Conservation (phyloP, 2,888 invertebrate genomes). For the Automeris io region DNA sequence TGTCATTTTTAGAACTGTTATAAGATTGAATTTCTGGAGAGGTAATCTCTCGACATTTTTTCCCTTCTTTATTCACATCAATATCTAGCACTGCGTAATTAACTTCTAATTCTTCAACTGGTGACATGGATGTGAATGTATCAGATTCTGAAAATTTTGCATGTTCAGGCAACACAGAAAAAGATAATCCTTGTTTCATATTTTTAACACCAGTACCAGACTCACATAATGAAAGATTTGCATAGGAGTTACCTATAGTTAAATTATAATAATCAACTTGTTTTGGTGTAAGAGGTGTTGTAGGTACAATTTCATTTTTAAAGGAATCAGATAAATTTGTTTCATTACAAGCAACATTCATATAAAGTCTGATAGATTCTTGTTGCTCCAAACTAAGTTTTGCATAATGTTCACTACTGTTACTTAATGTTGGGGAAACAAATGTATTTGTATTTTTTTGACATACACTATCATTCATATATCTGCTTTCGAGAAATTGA, state of each 20-base stretch:
- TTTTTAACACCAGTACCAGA: slow-evolving; percentile 45
- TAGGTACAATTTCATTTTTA: slow-evolving; percentile 42
- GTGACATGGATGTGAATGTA: slow-evolving; percentile 58
- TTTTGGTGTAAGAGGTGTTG: slow-evolving; percentile 57
- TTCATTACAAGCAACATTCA: slow-evolving; percentile 59
- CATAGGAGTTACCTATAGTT: slow-evolving; percentile 51
- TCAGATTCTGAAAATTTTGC: slow-evolving; percentile 66
- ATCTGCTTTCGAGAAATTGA: slow-evolving; percentile 48
- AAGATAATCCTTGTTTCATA: slow-evolving; percentile 33
- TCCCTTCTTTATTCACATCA: slow-evolving; percentile 71
- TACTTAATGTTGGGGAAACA: slow-evolving; percentile 63
- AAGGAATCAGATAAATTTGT: slow-evolving; percentile 27
- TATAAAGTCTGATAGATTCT: slow-evolving; percentile 54
- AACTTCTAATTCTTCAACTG: slow-evolving; percentile 65
- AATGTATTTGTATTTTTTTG: slow-evolving; percentile 29
- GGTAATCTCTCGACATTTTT: slow-evolving; percentile 33
- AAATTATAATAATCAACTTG: slow-evolving; percentile 62
- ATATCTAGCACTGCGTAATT: slow-evolving; percentile 90
- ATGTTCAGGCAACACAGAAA: slow-evolving; percentile 32
- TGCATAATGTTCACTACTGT: slow-evolving; percentile 67
- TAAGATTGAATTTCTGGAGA: slow-evolving; percentile 51
- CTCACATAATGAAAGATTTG: slow-evolving; percentile 59
- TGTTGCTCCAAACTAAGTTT: slow-evolving; percentile 60
- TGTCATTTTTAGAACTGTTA: slow-evolving; percentile 49
- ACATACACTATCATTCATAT: slow-evolving; percentile 38